phyloP scores from a whole-genome alignment of 2,888 invertebrate genomes.

The Tenthredo mesomela region DNA sequence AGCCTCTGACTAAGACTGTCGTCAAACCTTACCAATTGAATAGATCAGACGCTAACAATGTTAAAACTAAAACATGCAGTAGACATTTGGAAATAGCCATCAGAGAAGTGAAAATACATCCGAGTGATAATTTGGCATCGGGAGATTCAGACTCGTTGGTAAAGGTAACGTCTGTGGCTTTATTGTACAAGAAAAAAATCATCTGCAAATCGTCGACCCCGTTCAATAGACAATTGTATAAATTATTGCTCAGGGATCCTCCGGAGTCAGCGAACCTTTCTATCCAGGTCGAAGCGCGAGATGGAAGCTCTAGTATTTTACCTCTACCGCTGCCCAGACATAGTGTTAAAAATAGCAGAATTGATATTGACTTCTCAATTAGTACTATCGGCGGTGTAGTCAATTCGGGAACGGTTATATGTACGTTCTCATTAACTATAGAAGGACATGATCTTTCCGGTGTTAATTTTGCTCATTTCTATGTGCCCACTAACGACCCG shows the following conservation, averaged over 20 bases:
- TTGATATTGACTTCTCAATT: constrained; percentile 73
- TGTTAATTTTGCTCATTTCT: constrained; percentile 55
- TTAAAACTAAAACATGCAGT: constrained; percentile 61
- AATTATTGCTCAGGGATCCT: constrained; percentile 67
- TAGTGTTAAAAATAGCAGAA: constrained; percentile 64
- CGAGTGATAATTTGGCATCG: constrained; percentile 54
- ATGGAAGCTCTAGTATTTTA: constrained; percentile 64
- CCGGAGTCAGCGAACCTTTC: constrained; percentile 67
- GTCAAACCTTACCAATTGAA: constrained; percentile 67
- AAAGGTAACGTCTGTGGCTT: constrained; percentile 64
- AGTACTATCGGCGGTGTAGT: constrained; percentile 61
- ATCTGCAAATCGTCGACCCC: constrained; percentile 69
- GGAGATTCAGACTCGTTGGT: constrained; percentile 56
- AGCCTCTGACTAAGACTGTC: constrained; percentile 66
- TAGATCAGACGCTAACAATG: constrained; percentile 59
- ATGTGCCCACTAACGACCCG: constrained; percentile 68
- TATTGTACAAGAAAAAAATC: constrained; percentile 69
- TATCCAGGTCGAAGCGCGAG: constrained; percentile 65
- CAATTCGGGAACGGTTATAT: constrained; percentile 68
- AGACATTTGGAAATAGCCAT: constrained; percentile 72
- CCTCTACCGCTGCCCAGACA: constrained; percentile 72
- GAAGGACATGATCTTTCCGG: constrained; percentile 51
- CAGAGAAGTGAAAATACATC: constrained; percentile 67
- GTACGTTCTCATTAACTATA: constrained; percentile 66
- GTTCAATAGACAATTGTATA: constrained; percentile 72